Evolutionary conservation across 2,113 vertebrate species (phyloP), one percentile per base, ranked within the genome.

Genomic region (Colaptes auratus): DNA sequence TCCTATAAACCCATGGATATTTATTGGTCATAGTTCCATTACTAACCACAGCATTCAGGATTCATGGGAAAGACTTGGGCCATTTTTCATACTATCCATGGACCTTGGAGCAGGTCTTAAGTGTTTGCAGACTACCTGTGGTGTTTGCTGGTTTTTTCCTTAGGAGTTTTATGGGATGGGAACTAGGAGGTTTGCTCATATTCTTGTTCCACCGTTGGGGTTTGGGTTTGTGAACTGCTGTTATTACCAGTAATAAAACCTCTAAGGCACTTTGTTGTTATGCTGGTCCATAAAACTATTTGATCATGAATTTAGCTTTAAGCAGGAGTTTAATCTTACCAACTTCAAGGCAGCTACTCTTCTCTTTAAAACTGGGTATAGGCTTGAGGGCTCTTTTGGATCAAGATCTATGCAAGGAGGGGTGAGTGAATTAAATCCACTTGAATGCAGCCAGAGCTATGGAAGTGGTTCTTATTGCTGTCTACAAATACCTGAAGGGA

Each of bases 161-260:
- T 31, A 48, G 36, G 35, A 82, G 69, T 75, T 88, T 86, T 87
- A 73, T 33, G 48, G 46, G 19, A 89, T 79, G 24, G 3, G 24
- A 80, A 65, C 33, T 79, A 59, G 16, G 56, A 55, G 5, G 6
- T 14, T 95, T 70, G 35, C 7, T 91, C n/a, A n/a, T 35, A 65
- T 50, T 84, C 12, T 65, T 84, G 15, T 75, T 96, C n/a, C 4
- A 6, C 80, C 24, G 11, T 24, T 52, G 42, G 53, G 8, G 7
- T n/a, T 21, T 0, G 15, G 15, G 1, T 7, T 69, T 24, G 16
- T 53, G 42, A 82, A 80, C 10, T 5, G 0, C 12, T 71, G 4
- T 86, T 64, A 81, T 35, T 91, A 88, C 36, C 79, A 86, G 33
- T n/a, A 75, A 77, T 56, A 81, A 91, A 83, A 83, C 67, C 36